phyloP scores from a whole-genome alignment of 2,797 vertebrate species.

The Coluber constrictor region DNA sequence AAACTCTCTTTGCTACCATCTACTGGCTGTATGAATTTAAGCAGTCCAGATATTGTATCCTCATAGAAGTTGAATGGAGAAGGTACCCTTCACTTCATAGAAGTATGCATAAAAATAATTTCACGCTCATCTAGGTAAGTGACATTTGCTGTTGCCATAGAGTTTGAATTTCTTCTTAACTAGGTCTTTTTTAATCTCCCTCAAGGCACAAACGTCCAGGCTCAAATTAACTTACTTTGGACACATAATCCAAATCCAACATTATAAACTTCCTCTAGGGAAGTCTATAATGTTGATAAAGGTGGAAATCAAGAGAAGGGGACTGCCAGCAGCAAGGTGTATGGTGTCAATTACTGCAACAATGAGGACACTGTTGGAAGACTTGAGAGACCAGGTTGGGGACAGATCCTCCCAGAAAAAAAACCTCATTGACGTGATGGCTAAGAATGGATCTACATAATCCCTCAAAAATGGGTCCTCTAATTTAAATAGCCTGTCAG shows the following conservation, averaged over 20 bases:
- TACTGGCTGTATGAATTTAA: not conserved
- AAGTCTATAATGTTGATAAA: not conserved
- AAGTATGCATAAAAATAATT: not conserved
- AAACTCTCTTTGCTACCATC: not conserved
- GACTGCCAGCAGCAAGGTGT: not conserved
- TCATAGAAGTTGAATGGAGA: not conserved
- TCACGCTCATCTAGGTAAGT: constrained; percentile 26
- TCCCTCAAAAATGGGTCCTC: not conserved
- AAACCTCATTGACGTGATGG: not conserved
- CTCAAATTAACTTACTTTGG: not conserved
- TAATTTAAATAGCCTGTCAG: constrained; percentile 30
- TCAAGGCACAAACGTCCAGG: not conserved
- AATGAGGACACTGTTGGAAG: not conserved
- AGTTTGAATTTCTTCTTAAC: constrained; percentile 32
- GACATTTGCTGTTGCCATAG: not conserved
- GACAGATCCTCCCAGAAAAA: not conserved
- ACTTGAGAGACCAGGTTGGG: not conserved
- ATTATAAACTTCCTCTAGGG: not conserved
- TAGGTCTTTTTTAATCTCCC: not conserved
- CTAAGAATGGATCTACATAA: not conserved
- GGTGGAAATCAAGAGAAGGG: not conserved
- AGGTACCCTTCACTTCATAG: not conserved
- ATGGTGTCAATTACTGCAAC: not conserved
- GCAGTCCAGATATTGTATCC: not conserved
- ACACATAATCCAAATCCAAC: not conserved